These are phyloP conservation scores for Macroramphosus scolopax DNA, from an alignment of 2,797 vertebrate genomes.

Conservation along the genomic window DNA sequence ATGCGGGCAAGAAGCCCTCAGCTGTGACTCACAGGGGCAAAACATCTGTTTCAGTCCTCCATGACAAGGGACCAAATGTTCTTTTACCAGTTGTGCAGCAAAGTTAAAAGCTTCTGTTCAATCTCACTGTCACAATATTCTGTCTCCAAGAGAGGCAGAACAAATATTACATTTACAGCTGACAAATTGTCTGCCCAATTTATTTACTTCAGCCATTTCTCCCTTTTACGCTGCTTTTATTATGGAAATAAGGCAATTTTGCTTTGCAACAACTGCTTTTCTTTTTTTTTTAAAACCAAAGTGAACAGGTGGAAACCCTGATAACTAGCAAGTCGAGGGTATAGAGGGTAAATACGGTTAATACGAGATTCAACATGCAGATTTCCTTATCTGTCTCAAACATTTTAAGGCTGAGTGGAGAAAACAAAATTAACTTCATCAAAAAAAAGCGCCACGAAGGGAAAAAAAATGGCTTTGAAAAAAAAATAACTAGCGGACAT, in stretches of 20 bases:
- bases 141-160: too few relatives aligned
- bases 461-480: not conserved
- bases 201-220: too few relatives aligned
- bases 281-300: constrained; percentile 13
- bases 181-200: too few relatives aligned
- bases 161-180: too few relatives aligned
- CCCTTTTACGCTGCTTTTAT: too few relatives aligned
- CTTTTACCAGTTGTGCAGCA: constrained; percentile 2
- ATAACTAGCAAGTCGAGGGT: constrained; percentile 26
- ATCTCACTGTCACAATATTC: constrained; percentile 15
- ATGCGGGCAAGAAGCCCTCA: too few relatives aligned
- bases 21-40: too few relatives aligned
- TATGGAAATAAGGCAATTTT: not conserved
- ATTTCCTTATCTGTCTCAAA: constrained; percentile 41
- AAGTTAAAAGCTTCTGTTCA: constrained; percentile 8
- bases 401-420: constrained; percentile 22
- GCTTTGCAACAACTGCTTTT: constrained; percentile 10
- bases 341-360: constrained; percentile 24
- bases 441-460: constrained; percentile 15
- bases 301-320: constrained; percentile 30
- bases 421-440: constrained; percentile 19
- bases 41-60: too few relatives aligned
- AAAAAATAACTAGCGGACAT: constrained; percentile 4
- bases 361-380: constrained; percentile 39
- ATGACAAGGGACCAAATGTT: not conserved